Conservation (phyloP, 2,797 vertebrate species). For the Fundulus diaphanus region DNA sequence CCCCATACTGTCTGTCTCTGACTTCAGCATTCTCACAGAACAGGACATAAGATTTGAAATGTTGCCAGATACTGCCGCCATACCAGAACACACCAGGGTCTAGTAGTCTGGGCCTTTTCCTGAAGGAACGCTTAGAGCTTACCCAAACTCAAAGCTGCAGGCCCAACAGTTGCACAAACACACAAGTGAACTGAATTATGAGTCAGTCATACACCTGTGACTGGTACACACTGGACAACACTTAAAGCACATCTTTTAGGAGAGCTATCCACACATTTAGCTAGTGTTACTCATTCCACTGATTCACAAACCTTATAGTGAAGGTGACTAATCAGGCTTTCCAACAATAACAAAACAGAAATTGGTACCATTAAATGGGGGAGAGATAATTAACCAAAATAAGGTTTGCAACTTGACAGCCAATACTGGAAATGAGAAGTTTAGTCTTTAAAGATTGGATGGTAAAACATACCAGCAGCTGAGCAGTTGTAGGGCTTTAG, state of each 20-base stretch:
- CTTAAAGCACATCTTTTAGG: not conserved
- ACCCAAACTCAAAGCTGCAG: not conserved
- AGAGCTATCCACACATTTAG: not conserved
- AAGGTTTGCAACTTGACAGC: not conserved
- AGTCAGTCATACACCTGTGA: too few species aligned
- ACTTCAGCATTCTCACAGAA: too few species aligned
- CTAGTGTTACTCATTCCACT: not conserved
- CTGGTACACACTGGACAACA: too few species aligned
- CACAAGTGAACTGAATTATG: too few species aligned
- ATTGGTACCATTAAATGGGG: not conserved
- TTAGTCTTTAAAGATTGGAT: not conserved
- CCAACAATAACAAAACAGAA: not conserved
- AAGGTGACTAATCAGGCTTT: not conserved
- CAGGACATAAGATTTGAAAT: too few species aligned
- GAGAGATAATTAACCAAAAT: not conserved
- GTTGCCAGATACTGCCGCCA: not conserved
- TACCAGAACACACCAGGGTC: not conserved
- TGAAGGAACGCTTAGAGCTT: not conserved
- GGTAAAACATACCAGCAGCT: not conserved
- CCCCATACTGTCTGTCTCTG: too few species aligned
- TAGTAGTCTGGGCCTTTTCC: not conserved
- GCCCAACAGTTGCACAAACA: too few species aligned
- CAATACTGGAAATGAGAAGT: not conserved
- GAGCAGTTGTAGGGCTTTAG: conserved; percentile 9
- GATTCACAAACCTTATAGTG: not conserved